Percentiles rank a stretch among this genome's conserved stretches.
These are phyloP conservation scores for Aphelinus certus DNA, from an alignment of 1,140 invertebrate species.

Conservation along the genomic window DNA sequence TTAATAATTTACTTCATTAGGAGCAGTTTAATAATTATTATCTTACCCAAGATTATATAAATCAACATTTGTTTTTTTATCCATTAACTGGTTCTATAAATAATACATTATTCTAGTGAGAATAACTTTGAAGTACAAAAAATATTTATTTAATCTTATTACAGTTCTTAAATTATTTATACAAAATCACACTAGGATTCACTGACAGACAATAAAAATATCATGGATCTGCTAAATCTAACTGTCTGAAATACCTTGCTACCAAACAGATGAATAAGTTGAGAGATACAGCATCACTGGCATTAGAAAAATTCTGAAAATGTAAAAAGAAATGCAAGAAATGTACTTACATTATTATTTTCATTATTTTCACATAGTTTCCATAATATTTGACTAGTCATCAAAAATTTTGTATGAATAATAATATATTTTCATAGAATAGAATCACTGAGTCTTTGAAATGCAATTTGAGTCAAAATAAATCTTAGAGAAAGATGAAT, in stretches of 20 bases:
- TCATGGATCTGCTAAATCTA: conserved; percentile 68
- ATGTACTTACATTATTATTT: no score
- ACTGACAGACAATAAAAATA: conserved; percentile 35
- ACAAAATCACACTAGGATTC: conserved; percentile 24
- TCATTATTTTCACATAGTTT: no score
- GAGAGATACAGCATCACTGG: conserved; percentile 62
- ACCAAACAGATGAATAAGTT: conserved; percentile 73
- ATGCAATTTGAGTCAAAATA: no score
- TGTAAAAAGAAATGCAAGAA: no score
- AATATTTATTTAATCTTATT: conserved; percentile 33
- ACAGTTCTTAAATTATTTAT: conserved; percentile 41
- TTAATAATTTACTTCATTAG: conserved; percentile 35
- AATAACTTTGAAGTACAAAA: conserved; percentile 43
- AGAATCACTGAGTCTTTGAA: no score
- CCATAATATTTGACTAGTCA: no score
- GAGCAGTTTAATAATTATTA: conserved; percentile 34
- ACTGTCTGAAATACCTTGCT: conserved; percentile 71
- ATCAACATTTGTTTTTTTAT: conserved; percentile 43
- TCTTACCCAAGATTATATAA: conserved; percentile 33
- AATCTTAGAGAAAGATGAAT: no score
- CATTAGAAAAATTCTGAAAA: conserved; percentile 62
- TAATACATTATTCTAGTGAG: conserved; percentile 40
- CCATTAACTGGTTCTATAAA: conserved; percentile 29
- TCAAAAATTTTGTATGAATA: no score
- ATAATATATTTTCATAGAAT: no score